Percentiles rank a stretch among this genome's conserved stretches.
Conservation (phyloP, 2,797 vertebrate genomes). For the Micromesistius poutassou region DNA sequence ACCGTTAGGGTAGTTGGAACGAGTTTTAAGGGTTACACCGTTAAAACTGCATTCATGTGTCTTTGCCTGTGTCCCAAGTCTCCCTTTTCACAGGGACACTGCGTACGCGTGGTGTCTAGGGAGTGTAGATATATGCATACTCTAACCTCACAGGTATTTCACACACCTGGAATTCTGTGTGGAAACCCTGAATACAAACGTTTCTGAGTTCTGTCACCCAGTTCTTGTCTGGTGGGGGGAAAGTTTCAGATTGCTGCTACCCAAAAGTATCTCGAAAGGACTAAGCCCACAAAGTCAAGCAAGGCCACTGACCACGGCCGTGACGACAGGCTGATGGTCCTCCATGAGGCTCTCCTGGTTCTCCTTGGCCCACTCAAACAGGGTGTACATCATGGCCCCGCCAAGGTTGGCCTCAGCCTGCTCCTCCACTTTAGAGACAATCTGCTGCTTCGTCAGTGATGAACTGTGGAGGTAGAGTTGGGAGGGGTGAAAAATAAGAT, state of each 20-base stretch:
- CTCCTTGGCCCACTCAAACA: constrained; percentile 97
- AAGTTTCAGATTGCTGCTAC: not conserved
- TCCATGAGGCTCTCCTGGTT: constrained; percentile 92
- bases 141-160: no score
- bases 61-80: no score
- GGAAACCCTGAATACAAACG: no score
- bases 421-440: constrained; percentile 83
- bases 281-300: not conserved
- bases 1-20: not conserved
- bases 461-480: constrained; percentile 50
- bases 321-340: constrained; percentile 78
- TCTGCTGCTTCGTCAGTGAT: constrained; percentile 79
- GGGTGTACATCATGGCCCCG: constrained; percentile 92
- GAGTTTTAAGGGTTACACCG: no score
- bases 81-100: no score
- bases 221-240: not conserved
- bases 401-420: constrained; percentile 90
- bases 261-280: not conserved
- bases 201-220: no score
- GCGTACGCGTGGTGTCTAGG: no score
- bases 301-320: constrained; percentile 73
- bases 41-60: no score
- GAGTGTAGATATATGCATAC: no score
- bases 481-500: not conserved
- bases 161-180: no score